Evolutionary conservation across 2,888 invertebrate species (phyloP).

Genomic region (Eupithecia subumbrata): DNA sequence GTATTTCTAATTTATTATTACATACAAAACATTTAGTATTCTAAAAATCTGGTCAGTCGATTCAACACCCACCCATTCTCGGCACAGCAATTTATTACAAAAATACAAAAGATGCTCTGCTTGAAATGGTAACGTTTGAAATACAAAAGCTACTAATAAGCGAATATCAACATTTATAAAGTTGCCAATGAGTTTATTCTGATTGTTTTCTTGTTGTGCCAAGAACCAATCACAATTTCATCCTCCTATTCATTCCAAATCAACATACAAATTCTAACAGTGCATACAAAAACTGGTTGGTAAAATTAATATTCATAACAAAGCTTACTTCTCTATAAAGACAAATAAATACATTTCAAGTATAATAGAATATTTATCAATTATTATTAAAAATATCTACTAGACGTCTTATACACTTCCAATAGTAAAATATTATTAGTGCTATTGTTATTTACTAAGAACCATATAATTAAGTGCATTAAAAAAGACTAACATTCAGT

Average conservation of each 20-base stretch:
- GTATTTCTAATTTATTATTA: conserved; percentile 66
- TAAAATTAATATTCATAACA: conserved; percentile 44
- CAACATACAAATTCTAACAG: conserved; percentile 47
- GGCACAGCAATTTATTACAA: conserved; percentile 62
- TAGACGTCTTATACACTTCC: conserved; percentile 26
- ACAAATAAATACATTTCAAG: conserved; percentile 43
- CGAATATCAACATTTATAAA: conserved; percentile 23
- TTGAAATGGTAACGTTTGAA: conserved; percentile 24
- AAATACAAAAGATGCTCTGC: conserved; percentile 42
- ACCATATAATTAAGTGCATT: conserved; percentile 30
- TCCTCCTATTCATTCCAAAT: conserved; percentile 54
- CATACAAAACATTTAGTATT: conserved; percentile 71
- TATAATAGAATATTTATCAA: conserved; percentile 12
- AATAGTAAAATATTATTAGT: conserved; percentile 22
- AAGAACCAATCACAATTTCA: conserved; percentile 61
- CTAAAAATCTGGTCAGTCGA: conserved; percentile 77
- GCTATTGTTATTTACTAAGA: conserved; percentile 19
- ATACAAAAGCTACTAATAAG: conserved; percentile 43
- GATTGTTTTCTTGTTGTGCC: conserved; percentile 55
- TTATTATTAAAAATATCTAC: conserved; percentile 22
- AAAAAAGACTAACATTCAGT: conserved; percentile 16
- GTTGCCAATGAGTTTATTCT: conserved; percentile 21
- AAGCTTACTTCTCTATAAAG: conserved; percentile 43
- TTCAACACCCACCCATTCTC: conserved; percentile 67
- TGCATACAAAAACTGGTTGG: conserved; percentile 41